These are phyloP conservation scores for Myotis davidii DNA, from an alignment of 2,113 vertebrate genomes.

Conservation along the genomic window DNA sequence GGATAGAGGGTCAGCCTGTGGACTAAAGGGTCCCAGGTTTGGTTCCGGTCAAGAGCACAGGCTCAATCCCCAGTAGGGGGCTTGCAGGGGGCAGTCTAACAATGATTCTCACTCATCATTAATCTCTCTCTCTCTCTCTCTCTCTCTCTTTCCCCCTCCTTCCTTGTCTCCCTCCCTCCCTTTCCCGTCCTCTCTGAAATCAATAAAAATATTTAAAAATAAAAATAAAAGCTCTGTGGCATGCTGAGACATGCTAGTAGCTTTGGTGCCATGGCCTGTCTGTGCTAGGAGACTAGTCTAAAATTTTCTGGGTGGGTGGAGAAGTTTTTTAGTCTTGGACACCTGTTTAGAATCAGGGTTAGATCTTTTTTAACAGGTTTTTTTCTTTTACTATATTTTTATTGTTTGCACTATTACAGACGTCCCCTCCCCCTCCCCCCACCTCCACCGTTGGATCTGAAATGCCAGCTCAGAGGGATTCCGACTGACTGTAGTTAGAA, in stretches of 20 bases:
- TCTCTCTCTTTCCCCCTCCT: too few species aligned
- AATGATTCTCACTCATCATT: too few species aligned
- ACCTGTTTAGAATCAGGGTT: background rate
- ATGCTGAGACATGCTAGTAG: background rate
- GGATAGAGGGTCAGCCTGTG: too few species aligned
- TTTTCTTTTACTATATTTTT: background rate
- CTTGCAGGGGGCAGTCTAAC: too few species aligned
- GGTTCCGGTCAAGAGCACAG: too few species aligned
- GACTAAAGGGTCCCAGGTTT: too few species aligned
- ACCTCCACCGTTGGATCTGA: background rate
- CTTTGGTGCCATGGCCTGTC: background rate
- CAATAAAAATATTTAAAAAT: too few species aligned
- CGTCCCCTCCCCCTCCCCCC: background rate
- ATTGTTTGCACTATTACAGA: background rate
- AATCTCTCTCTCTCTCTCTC: too few species aligned
- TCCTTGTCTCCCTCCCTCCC: too few species aligned
- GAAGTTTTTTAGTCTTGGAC: background rate
- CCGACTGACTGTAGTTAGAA: background rate
- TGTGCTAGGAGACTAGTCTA: background rate
- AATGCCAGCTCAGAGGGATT: background rate
- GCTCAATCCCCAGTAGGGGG: too few species aligned
- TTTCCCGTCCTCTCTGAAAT: too few species aligned
- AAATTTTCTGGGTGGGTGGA: background rate
- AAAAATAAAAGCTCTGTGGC: background rate
- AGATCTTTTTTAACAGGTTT: background rate